Conservation (phyloP, 2,797 vertebrate genomes). For the Sitta carolinensis region DNA sequence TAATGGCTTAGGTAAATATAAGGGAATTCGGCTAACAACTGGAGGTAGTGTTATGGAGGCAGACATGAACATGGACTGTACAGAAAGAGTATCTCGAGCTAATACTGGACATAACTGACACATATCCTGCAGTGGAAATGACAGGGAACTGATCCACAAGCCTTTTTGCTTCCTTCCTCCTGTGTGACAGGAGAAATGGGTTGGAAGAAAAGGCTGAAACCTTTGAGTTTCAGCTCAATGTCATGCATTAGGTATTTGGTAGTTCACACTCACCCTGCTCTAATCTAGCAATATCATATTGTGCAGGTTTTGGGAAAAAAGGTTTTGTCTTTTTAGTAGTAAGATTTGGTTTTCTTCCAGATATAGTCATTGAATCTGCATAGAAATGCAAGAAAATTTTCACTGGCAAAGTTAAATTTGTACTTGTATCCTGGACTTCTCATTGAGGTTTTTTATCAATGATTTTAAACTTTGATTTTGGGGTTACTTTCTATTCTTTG, state of each 20-base stretch:
- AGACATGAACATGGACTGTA: background rate
- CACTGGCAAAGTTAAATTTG: background rate
- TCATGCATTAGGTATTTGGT: background rate
- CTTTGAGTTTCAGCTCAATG: background rate
- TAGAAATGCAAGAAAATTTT: background rate
- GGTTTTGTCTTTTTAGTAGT: background rate
- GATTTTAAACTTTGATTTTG: background rate
- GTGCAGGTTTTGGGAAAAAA: background rate
- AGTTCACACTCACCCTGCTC: background rate
- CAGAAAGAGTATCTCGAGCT: background rate
- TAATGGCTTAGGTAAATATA: background rate
- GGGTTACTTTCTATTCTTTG: background rate
- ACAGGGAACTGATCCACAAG: background rate
- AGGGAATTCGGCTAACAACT: background rate
- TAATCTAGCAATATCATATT: background rate
- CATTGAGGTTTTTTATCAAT: background rate
- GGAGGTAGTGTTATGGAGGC: background rate
- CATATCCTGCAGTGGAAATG: rapidly evolving
- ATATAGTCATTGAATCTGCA: background rate
- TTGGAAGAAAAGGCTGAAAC: background rate
- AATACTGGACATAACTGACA: background rate
- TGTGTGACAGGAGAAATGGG: background rate
- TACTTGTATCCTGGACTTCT: background rate
- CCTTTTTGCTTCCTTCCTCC: background rate
- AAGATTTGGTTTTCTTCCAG: background rate